A percentile compares a stretch with the other conserved stretches of the same genome.
Evolutionary conservation across 2,113 vertebrate genomes (phyloP).

Genomic region (Pygoscelis antarcticus): DNA sequence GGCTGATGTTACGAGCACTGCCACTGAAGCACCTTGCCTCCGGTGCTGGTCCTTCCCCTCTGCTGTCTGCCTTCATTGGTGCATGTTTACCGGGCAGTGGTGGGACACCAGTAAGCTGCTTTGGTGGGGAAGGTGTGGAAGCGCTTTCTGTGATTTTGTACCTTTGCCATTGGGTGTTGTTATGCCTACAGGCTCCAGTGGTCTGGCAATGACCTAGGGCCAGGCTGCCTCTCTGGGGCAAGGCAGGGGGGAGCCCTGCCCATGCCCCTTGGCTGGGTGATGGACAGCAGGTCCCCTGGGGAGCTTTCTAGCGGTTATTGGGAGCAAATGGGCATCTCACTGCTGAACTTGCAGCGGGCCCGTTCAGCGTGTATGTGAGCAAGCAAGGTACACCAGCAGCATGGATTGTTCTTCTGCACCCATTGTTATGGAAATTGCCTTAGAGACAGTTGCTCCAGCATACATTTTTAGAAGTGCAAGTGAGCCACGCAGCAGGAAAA

Average conservation of each 20-base stretch:
- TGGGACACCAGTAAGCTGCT: background rate
- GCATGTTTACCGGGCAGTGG: background rate
- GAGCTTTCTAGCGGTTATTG: background rate
- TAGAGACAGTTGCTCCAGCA: background rate
- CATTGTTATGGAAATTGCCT: conserved; percentile 51
- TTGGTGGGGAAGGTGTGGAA: background rate
- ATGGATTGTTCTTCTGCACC: background rate
- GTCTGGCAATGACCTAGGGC: background rate
- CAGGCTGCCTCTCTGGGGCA: background rate
- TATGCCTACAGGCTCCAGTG: background rate
- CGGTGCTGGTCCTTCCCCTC: fast-evolving
- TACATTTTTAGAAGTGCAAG: background rate
- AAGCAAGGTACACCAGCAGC: background rate
- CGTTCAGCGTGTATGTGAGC: fast-evolving
- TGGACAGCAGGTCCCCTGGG: background rate
- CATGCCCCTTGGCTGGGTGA: background rate
- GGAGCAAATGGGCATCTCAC: background rate
- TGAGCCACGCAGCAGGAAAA: background rate
- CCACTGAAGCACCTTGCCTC: background rate
- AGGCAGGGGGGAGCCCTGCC: background rate
- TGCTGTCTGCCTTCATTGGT: background rate
- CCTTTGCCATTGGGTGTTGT: background rate
- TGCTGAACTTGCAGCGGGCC: fast-evolving
- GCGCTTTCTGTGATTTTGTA: background rate
- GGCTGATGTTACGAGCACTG: background rate